phyloP scores from a whole-genome alignment of 2,113 vertebrate species.

The Marmota flaviventris region DNA sequence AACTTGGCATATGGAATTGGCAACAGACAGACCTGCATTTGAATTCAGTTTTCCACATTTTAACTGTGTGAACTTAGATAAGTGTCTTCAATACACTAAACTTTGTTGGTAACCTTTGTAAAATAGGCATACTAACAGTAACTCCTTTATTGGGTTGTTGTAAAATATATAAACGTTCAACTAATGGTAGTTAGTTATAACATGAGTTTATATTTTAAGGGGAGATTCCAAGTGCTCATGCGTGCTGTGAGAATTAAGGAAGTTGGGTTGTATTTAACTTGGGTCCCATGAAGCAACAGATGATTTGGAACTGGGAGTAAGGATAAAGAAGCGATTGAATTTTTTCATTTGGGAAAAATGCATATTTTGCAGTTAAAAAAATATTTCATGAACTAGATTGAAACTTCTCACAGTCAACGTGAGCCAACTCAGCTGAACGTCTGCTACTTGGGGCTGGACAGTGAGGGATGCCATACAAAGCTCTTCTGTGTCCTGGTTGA shows the following conservation, averaged over 20 bases:
- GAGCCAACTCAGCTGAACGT: constrained; percentile 78
- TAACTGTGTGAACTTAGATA: not conserved
- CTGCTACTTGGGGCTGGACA: constrained; percentile 82
- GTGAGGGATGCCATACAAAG: constrained; percentile 86
- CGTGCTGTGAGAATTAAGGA: not conserved
- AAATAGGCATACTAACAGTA: not conserved
- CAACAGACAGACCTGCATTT: not conserved
- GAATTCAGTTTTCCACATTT: not conserved
- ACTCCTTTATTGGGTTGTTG: not conserved
- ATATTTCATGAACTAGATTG: constrained; percentile 79
- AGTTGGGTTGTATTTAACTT: constrained; percentile 2
- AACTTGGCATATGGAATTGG: not conserved
- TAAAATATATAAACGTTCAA: not conserved
- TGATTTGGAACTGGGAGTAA: constrained; percentile 8
- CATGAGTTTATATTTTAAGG: not conserved
- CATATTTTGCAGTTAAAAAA: constrained; percentile 81
- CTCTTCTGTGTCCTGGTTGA: constrained; percentile 87
- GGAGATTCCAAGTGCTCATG: not conserved
- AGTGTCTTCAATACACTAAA: not conserved
- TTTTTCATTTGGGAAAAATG: constrained; percentile 71
- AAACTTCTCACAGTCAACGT: constrained; percentile 75
- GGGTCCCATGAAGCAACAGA: constrained; percentile 32
- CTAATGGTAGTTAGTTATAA: not conserved
- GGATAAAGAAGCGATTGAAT: constrained; percentile 45
- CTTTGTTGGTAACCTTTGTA: constrained; percentile 3